Conservation (phyloP, 1,140 invertebrate genomes). For the Neodiprion lecontei region DNA sequence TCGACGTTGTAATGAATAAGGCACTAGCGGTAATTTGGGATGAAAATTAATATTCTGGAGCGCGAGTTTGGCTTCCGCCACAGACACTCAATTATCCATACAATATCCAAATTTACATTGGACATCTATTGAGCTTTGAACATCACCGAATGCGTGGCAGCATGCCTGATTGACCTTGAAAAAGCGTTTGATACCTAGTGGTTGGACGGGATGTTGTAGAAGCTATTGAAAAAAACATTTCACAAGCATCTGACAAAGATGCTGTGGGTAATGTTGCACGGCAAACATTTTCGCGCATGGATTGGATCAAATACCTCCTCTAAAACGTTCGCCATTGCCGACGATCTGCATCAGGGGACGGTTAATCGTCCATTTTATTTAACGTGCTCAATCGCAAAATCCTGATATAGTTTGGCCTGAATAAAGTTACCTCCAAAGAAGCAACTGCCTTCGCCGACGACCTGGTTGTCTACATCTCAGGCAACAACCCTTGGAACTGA, state of each 20-base stretch:
- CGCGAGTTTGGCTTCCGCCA: slow-evolving; percentile 13
- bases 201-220: slow-evolving; percentile 15
- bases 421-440: not conserved
- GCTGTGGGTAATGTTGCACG: not conserved
- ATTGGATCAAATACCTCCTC: not conserved
- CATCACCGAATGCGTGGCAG: slow-evolving; percentile 5
- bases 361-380: slow-evolving; percentile 25
- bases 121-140: slow-evolving; percentile 14
- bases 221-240: not conserved
- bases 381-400: slow-evolving; percentile 24
- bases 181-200: slow-evolving; percentile 24
- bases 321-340: not conserved
- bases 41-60: not conserved
- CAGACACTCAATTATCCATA: slow-evolving; percentile 11
- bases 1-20: slow-evolving; percentile 18
- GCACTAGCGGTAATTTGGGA: not conserved
- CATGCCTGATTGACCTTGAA: slow-evolving; percentile 16
- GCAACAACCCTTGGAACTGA: slow-evolving; percentile 6
- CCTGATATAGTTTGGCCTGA: slow-evolving; percentile 17
- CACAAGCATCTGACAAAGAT: not conserved
- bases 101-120: slow-evolving; percentile 17
- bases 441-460: slow-evolving; percentile 32
- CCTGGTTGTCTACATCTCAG: slow-evolving; percentile 22
- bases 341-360: not conserved
- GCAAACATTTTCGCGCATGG: not conserved